Evolutionary conservation across 2,113 vertebrate species (phyloP).

Genomic region (Trachemys scripta): DNA sequence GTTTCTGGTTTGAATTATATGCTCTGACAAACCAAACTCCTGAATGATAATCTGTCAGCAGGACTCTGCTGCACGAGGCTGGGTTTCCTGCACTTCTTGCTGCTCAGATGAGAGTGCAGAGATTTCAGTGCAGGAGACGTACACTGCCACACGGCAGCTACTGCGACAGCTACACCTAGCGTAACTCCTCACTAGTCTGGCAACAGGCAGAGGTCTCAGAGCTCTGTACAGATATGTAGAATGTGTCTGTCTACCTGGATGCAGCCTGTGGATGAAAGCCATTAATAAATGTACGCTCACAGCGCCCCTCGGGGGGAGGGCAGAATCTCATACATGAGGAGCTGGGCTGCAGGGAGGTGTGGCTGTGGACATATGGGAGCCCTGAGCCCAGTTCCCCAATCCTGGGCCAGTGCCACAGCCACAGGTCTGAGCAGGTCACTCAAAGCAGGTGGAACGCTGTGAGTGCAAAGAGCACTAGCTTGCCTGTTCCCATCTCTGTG

Average conservation of each 20-base stretch:
- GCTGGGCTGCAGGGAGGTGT: too few relatives aligned
- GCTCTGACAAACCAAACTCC: conserved; percentile 28
- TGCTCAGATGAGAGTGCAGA: neutral
- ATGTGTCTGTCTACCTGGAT: neutral
- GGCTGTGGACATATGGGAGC: fast-evolving
- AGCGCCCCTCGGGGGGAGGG: neutral
- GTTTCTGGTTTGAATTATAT: neutral
- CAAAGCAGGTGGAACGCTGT: neutral
- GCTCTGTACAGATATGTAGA: too few relatives aligned
- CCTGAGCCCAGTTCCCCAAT: neutral
- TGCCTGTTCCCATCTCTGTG: neutral
- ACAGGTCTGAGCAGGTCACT: neutral
- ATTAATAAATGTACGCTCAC: neutral
- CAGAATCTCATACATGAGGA: fast-evolving
- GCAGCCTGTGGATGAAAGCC: neutral
- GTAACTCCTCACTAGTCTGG: neutral
- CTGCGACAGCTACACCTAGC: neutral
- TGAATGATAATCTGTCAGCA: conserved; percentile 20
- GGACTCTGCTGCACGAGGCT: neutral
- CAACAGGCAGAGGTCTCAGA: neutral
- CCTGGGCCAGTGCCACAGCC: neutral
- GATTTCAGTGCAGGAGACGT: too few relatives aligned
- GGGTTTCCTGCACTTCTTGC: neutral
- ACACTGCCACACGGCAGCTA: neutral
- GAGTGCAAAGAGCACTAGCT: neutral